Percentiles rank a stretch among this genome's conserved stretches.
These are phyloP conservation scores for Rhabdomys dilectus DNA, from an alignment of 2,113 vertebrate genomes.

Conservation along the genomic window DNA sequence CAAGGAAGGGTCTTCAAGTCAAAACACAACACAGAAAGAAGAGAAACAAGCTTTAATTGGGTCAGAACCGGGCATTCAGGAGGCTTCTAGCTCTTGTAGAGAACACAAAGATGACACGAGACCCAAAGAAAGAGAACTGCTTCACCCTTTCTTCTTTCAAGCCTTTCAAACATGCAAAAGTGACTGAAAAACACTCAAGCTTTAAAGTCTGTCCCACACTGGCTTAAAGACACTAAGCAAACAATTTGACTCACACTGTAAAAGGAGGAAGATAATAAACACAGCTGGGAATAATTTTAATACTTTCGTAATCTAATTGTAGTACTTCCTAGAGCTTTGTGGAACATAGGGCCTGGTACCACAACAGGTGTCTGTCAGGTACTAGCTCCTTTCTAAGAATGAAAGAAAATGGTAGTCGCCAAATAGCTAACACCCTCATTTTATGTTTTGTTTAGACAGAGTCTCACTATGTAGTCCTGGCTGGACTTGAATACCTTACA, in stretches of 20 bases:
- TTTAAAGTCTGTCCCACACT: not conserved
- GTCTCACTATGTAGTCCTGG: not conserved
- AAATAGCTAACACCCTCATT: not conserved
- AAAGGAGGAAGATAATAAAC: not conserved
- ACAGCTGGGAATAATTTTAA: not conserved
- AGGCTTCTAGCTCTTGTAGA: constrained; percentile 13
- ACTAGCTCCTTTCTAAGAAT: not conserved
- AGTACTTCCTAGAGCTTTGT: not conserved
- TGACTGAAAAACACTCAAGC: not conserved
- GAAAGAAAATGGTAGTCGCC: not conserved
- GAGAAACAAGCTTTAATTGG: not conserved
- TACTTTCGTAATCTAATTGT: not conserved
- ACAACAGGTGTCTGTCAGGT: not conserved
- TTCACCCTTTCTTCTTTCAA: not conserved
- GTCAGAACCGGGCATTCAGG: not conserved
- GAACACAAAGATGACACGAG: not conserved
- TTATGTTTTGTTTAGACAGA: not conserved
- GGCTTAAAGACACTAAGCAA: not conserved
- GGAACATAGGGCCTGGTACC: not conserved
- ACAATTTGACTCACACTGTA: not conserved
- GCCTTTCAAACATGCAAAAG: constrained; percentile 35
- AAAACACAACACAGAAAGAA: constrained; percentile 15
- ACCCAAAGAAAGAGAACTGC: not conserved
- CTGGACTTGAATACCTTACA: not conserved
- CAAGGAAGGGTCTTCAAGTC: not conserved